phyloP scores from a whole-genome alignment of 2,888 invertebrate genomes.

The Cyrtodaria siliqua region DNA sequence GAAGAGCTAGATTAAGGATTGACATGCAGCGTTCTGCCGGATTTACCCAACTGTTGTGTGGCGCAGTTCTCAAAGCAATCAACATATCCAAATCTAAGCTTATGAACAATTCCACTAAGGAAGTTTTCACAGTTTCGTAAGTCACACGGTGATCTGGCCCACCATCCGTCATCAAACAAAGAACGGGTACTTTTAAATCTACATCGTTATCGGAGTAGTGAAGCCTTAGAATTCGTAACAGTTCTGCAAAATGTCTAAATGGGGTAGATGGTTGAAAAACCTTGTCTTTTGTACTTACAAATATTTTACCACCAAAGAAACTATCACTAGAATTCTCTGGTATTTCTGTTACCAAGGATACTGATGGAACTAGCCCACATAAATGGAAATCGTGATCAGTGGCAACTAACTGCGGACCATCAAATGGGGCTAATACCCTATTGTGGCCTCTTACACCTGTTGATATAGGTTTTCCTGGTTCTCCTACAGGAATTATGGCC shows the following conservation, averaged over 20 bases:
- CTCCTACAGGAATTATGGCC: constrained; percentile 22
- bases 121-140: constrained; percentile 29
- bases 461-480: constrained; percentile 6
- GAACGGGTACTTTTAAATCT: constrained; percentile 17
- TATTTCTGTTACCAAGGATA: constrained; percentile 36
- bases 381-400: constrained; percentile 36
- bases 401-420: neutral
- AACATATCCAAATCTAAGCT: constrained; percentile 49
- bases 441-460: constrained; percentile 17
- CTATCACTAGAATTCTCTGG: constrained; percentile 29
- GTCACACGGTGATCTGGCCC: constrained; percentile 42
- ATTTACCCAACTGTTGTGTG: no score
- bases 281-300: constrained; percentile 62
- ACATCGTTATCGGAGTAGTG: no score
- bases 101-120: constrained; percentile 27
- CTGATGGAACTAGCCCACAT: constrained; percentile 26
- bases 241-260: constrained; percentile 51
- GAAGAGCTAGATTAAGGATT: no score
- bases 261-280: constrained; percentile 47
- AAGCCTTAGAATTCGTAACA: constrained; percentile 19
- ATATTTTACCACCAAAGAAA: constrained; percentile 52
- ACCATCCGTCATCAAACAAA: constrained; percentile 39
- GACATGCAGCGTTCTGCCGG: no score
- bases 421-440: neutral
- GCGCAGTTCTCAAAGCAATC: constrained; percentile 37